phyloP scores from a whole-genome alignment of 2,113 vertebrate species.

The Rana temporaria region DNA sequence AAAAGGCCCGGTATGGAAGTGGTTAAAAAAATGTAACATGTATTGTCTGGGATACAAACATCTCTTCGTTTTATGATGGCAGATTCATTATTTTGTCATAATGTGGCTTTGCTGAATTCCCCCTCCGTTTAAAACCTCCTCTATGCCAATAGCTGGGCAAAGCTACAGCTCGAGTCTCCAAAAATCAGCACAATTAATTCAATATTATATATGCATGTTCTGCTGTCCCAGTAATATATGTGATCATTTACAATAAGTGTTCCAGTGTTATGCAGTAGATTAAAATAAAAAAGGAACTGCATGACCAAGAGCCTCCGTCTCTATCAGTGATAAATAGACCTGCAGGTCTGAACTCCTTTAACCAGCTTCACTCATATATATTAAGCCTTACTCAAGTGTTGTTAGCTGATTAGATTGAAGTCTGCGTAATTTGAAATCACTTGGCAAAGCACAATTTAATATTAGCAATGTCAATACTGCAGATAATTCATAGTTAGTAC shows the following conservation, averaged over 20 bases:
- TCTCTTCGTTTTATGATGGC: no score
- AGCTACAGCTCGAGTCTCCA: no score
- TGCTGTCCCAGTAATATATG: neutral
- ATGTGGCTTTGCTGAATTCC: no score
- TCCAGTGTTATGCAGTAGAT: neutral
- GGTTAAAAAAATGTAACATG: no score
- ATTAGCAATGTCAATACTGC: constrained; percentile 14
- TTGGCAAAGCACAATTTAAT: constrained; percentile 20
- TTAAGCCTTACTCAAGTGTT: constrained; percentile 7
- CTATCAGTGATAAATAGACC: neutral
- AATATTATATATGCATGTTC: neutral
- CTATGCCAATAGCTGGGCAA: no score
- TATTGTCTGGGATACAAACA: no score
- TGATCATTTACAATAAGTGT: neutral
- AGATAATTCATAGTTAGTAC: constrained; percentile 20
- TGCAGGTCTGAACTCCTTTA: neutral
- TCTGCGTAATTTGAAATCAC: constrained; percentile 3
- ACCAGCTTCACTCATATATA: neutral
- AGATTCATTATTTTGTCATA: no score
- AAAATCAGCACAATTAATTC: no score
- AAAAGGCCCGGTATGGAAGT: no score
- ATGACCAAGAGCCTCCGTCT: neutral
- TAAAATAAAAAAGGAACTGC: neutral
- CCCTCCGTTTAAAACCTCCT: no score
- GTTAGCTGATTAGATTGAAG: constrained; percentile 35